Conservation (phyloP, 2,888 invertebrate species). For the Sesamia inferens region DNA sequence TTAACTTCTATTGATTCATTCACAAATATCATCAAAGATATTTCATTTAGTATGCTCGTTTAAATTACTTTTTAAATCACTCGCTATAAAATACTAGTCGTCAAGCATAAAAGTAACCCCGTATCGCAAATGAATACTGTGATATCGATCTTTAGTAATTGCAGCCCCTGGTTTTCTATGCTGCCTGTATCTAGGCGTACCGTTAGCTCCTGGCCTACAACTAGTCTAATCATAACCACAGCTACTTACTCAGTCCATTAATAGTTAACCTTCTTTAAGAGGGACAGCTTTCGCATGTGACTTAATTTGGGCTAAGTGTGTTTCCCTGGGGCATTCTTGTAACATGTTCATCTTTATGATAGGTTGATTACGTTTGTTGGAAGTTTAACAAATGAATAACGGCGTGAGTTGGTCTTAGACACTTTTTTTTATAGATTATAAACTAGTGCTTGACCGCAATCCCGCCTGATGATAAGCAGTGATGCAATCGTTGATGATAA, state of each 20-base stretch:
- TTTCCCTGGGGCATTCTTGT: constrained; percentile 14
- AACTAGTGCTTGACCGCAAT: too few species aligned
- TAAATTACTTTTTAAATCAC: background rate
- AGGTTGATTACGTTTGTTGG: constrained; percentile 7
- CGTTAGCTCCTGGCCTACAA: constrained; percentile 76
- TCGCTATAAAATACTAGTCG: constrained; percentile 31
- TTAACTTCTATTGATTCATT: background rate
- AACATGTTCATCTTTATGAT: constrained; percentile 18
- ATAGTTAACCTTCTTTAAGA: constrained; percentile 65
- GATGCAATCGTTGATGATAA: too few species aligned
- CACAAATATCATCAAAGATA: background rate
- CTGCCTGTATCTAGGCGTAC: constrained; percentile 67
- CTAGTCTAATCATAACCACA: constrained; percentile 69
- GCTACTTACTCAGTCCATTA: constrained; percentile 59
- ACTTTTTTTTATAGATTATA: too few species aligned
- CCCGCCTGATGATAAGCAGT: too few species aligned
- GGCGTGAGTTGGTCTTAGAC: background rate
- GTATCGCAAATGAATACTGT: constrained; percentile 62
- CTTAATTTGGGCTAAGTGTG: constrained; percentile 28
- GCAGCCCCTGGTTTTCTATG: constrained; percentile 69
- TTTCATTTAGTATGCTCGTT: background rate
- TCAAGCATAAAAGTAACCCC: constrained; percentile 55
- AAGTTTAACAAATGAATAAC: constrained; percentile 8
- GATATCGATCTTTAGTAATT: constrained; percentile 75
- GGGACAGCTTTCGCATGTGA: constrained; percentile 13